Evolutionary conservation across 2,113 vertebrate genomes (phyloP).

Genomic region (Ciconia boyciana): DNA sequence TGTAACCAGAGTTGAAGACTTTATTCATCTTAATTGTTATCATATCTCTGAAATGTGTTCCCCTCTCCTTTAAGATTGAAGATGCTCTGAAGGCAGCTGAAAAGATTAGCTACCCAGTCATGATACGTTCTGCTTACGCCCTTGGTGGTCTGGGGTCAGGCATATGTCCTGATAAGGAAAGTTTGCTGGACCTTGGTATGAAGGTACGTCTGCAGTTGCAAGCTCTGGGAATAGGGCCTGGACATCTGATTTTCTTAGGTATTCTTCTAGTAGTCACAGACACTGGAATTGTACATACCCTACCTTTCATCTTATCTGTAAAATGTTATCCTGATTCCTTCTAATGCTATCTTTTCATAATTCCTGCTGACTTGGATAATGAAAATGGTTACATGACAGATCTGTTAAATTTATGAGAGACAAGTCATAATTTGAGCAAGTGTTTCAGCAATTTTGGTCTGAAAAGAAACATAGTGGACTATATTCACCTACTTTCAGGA

Average conservation of each 20-base stretch:
- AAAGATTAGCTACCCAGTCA: conserved; percentile 89
- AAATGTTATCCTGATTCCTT: background rate
- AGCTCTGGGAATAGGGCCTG: background rate
- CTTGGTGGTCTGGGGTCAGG: conserved; percentile 93
- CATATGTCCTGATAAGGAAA: conserved; percentile 82
- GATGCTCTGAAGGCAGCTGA: conserved; percentile 89
- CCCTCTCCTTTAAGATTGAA: conserved; percentile 74
- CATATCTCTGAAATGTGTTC: background rate
- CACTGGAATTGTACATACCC: background rate
- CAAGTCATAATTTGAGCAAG: background rate
- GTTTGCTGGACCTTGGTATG: conserved; percentile 80
- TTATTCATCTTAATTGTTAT: background rate
- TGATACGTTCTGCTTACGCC: conserved; percentile 93
- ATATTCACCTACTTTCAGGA: background rate
- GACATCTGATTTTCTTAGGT: background rate
- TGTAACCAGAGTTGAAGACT: background rate
- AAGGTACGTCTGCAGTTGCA: conserved; percentile 74
- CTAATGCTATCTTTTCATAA: background rate
- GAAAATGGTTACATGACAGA: background rate
- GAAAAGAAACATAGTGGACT: background rate
- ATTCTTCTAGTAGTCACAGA: background rate
- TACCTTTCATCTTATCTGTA: background rate
- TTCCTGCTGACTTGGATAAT: background rate
- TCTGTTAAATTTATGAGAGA: background rate
- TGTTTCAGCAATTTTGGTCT: background rate